These are phyloP conservation scores for Orchesella flavescens DNA, from an alignment of 2,888 invertebrate species.

Conservation along the genomic window DNA sequence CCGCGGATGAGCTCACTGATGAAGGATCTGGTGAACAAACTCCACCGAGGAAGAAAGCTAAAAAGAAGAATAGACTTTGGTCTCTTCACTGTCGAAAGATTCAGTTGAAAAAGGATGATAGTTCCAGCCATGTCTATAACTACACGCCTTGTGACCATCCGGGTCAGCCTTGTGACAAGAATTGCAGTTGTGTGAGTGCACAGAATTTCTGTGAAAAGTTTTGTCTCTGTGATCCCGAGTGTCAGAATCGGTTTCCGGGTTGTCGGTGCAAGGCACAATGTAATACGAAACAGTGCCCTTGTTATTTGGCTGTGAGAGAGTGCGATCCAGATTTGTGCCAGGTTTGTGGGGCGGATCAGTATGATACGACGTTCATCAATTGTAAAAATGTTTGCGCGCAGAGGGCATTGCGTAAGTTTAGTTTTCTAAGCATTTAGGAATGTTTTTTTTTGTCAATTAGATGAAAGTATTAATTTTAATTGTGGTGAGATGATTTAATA, in stretches of 20 bases:
- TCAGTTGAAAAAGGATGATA: slow-evolving; percentile 83
- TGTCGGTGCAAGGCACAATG: slow-evolving; percentile 96
- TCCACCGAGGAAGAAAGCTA: slow-evolving; percentile 93
- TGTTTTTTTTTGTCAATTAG: too few relatives aligned
- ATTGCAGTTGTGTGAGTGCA: slow-evolving; percentile 92
- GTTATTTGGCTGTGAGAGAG: slow-evolving; percentile 97
- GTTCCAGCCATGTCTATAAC: slow-evolving; percentile 82
- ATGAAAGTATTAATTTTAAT: too few relatives aligned
- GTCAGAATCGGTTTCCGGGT: slow-evolving; percentile 66
- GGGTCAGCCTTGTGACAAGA: slow-evolving; percentile 89
- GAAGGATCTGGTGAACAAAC: slow-evolving; percentile 82
- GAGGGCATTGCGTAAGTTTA: slow-evolving; percentile 83
- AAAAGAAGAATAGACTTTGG: slow-evolving; percentile 93
- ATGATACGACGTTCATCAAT: slow-evolving; percentile 82
- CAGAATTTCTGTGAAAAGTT: slow-evolving; percentile 99
- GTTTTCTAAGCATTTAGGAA: too few relatives aligned
- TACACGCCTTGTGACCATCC: slow-evolving; percentile 98
- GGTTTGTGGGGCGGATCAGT: slow-evolving; percentile 94
- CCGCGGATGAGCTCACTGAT: slow-evolving; percentile 83
- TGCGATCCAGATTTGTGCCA: slow-evolving; percentile 99
- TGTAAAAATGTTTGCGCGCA: slow-evolving; percentile 96
- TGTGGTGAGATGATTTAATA: too few relatives aligned
- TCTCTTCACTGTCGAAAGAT: slow-evolving; percentile 96
- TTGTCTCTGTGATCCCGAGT: slow-evolving; percentile 96
- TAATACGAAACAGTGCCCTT: slow-evolving; percentile 99